A percentile compares a stretch with the other conserved stretches of the same genome.
phyloP scores from a whole-genome alignment of 2,113 vertebrate genomes.

The Scatophagus argus region DNA sequence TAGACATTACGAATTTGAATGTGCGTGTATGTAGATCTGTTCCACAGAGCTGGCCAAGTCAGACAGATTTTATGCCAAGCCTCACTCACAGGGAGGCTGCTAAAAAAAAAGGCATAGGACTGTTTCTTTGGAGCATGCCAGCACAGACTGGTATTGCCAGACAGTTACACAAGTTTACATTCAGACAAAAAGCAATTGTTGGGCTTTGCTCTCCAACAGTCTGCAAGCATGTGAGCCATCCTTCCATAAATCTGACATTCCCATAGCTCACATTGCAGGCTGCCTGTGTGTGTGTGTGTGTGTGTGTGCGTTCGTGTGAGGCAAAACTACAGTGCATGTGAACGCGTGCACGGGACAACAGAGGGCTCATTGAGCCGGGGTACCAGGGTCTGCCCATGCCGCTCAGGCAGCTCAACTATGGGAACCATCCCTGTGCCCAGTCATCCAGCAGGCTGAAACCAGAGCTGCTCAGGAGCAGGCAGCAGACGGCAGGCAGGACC shows the following conservation, averaged over 20 bases:
- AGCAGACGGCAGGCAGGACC: slow-evolving; percentile 75
- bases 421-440: slow-evolving; percentile 78
- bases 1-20: slow-evolving; percentile 31
- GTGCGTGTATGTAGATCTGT: slow-evolving; percentile 31
- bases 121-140: slow-evolving; percentile 51
- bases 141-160: slow-evolving; percentile 80
- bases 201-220: slow-evolving; percentile 54
- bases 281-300: slow-evolving; percentile 61
- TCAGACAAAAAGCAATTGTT: slow-evolving; percentile 88
- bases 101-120: slow-evolving; percentile 38
- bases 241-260: slow-evolving; percentile 77
- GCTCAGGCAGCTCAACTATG: slow-evolving; percentile 82
- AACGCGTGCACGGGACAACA: slow-evolving; percentile 73
- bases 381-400: slow-evolving; percentile 58
- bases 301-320: slow-evolving; percentile 60
- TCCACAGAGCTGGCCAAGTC: slow-evolving; percentile 39
- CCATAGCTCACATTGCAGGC: slow-evolving; percentile 74
- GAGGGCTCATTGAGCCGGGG: slow-evolving; percentile 80
- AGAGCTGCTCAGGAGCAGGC: slow-evolving; percentile 67
- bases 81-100: slow-evolving; percentile 18
- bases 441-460: slow-evolving; percentile 73
- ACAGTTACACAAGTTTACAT: slow-evolving; percentile 79
- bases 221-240: slow-evolving; percentile 82
- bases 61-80: slow-evolving; percentile 43
- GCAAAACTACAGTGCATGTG: slow-evolving; percentile 53